Evolutionary conservation across 2,797 vertebrate species (phyloP).

Genomic region (Neomorphus geoffroyi): DNA sequence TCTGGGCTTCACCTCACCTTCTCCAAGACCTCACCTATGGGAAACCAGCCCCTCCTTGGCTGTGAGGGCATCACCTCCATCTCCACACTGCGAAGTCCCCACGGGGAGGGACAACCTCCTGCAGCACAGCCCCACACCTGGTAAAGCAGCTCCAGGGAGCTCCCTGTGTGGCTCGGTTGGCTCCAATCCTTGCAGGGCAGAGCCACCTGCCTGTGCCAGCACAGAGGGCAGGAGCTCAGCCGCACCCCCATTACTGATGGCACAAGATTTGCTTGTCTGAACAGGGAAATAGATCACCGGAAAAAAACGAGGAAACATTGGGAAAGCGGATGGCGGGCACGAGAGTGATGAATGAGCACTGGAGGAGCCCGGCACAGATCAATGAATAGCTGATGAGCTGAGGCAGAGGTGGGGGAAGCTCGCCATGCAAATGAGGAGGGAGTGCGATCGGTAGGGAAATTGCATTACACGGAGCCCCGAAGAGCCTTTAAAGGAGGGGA

Average conservation of each 20-base stretch:
- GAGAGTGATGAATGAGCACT: slow-evolving; percentile 3
- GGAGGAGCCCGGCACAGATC: not conserved
- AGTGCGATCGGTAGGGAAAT: not conserved
- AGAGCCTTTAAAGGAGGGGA: not conserved
- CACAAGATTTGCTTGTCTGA: not conserved
- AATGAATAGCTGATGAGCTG: slow-evolving; percentile 14
- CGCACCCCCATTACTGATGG: not conserved
- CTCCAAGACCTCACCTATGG: not conserved
- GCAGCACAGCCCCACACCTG: not conserved
- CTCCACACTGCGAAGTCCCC: rapidly evolving
- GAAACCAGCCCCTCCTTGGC: not conserved
- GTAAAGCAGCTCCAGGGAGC: not conserved
- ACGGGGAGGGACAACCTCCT: not conserved
- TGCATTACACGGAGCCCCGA: not conserved
- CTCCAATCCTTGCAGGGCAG: not conserved
- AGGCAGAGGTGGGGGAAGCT: not conserved
- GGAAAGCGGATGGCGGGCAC: not conserved
- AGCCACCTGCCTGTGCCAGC: rapidly evolving
- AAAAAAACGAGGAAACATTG: not conserved
- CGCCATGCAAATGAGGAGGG: not conserved
- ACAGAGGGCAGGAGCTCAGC: not conserved
- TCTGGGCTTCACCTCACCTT: not conserved
- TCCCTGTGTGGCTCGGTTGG: not conserved
- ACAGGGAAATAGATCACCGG: not conserved
- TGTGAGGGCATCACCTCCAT: not conserved